A percentile compares a stretch with the other conserved stretches of the same genome.
These are phyloP conservation scores for Epicauta chinensis DNA, from an alignment of 1,140 invertebrate species.

Conservation along the genomic window DNA sequence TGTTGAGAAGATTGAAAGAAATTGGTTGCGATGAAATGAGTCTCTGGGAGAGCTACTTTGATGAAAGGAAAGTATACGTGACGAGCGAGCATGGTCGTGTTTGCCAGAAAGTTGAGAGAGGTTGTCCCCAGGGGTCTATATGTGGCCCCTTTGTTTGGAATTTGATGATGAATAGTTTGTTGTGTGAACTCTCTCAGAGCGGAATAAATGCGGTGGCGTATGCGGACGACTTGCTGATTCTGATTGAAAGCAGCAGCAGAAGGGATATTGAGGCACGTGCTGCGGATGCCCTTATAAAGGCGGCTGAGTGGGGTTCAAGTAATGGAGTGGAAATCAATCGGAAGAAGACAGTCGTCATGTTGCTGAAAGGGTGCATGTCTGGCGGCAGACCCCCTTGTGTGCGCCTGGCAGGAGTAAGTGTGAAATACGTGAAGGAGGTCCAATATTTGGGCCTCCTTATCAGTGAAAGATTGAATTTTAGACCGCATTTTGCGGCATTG, in stretches of 20 bases:
- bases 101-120: neutral
- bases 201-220: neutral
- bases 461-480: too few relatives aligned
- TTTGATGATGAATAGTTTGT: slow-evolving; percentile 1
- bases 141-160: slow-evolving; percentile 25
- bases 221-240: neutral
- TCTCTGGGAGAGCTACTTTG: slow-evolving; percentile 1
- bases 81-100: neutral
- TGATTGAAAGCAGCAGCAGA: neutral
- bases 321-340: slow-evolving; percentile 5
- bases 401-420: neutral
- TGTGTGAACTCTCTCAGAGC: too few relatives aligned
- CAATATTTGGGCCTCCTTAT: slow-evolving; percentile 11
- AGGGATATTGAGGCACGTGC: slow-evolving; percentile 24
- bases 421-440: neutral
- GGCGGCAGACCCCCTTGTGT: slow-evolving; percentile 2
- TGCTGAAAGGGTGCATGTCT: neutral
- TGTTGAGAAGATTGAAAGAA: slow-evolving; percentile 20
- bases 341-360: slow-evolving; percentile 2
- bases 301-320: slow-evolving; percentile 27
- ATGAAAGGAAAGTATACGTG: neutral
- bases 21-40: neutral
- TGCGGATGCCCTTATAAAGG: neutral
- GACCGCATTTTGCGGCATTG: too few relatives aligned
- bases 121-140: slow-evolving; percentile 27